Evolutionary conservation across 1,140 invertebrate genomes (phyloP).

Genomic region (Aradophagus sp.): DNA sequence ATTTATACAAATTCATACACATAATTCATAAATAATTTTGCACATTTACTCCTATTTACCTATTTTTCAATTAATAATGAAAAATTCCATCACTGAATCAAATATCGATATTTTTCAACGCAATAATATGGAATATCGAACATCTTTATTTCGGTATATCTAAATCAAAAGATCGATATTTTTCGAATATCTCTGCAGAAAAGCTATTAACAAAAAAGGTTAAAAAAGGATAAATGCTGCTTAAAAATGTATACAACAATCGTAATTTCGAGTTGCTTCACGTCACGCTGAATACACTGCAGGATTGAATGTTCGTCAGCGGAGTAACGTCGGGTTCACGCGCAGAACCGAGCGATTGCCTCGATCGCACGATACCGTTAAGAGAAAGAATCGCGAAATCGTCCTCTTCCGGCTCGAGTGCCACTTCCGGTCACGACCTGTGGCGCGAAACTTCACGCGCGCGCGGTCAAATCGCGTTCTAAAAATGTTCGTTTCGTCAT

Average conservation of each 20-base stretch:
- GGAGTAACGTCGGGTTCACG: constrained; percentile 43
- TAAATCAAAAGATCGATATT: too few relatives aligned
- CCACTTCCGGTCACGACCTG: constrained; percentile 72
- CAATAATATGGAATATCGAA: too few relatives aligned
- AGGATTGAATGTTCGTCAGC: constrained; percentile 36
- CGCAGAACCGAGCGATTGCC: constrained; percentile 50
- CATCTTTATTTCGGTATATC: too few relatives aligned
- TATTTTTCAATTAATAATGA: too few relatives aligned
- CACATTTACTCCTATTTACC: too few relatives aligned
- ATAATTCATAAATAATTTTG: too few relatives aligned
- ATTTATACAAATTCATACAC: too few relatives aligned
- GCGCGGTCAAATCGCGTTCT: constrained; percentile 49
- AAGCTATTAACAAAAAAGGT: too few relatives aligned
- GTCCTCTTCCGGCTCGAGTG: constrained; percentile 69
- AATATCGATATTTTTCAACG: too few relatives aligned
- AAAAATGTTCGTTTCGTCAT: constrained; percentile 54
- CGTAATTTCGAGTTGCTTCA: constrained; percentile 25
- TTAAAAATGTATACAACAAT: constrained; percentile 9
- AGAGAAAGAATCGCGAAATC: constrained; percentile 66
- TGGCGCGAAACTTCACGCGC: constrained; percentile 60
- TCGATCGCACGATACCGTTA: constrained; percentile 60
- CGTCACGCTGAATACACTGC: constrained; percentile 23
- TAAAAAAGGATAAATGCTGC: too few relatives aligned
- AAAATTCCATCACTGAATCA: too few relatives aligned
- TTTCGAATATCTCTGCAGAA: too few relatives aligned